phyloP scores from a whole-genome alignment of 1,140 invertebrate species.

The Penaeus vannamei region DNA sequence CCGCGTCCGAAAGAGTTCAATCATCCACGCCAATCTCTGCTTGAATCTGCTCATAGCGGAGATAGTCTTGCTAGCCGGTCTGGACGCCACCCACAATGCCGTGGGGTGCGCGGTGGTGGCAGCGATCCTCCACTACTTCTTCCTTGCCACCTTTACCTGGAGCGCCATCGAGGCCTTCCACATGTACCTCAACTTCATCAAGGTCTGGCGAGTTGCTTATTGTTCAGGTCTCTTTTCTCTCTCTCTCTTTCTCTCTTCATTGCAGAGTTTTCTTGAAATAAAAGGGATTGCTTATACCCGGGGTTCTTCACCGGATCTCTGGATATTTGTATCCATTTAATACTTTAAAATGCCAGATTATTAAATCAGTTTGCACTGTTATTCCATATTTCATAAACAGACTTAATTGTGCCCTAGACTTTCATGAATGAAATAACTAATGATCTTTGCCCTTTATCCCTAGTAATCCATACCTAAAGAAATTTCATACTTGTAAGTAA shows the following conservation, averaged over 20 bases:
- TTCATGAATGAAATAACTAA: too few relatives aligned
- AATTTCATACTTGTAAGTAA: too few relatives aligned
- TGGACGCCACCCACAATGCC: constrained; percentile 86
- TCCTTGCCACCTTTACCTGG: constrained; percentile 95
- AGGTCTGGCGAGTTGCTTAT: constrained; percentile 6
- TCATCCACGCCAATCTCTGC: constrained; percentile 95
- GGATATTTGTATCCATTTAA: too few relatives aligned
- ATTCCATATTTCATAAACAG: too few relatives aligned
- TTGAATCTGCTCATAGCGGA: constrained; percentile 92
- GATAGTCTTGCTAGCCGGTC: constrained; percentile 91
- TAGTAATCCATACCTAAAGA: too few relatives aligned
- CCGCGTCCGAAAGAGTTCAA: constrained; percentile 85
- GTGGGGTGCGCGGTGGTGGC: constrained; percentile 91
- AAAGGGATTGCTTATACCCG: too few relatives aligned
- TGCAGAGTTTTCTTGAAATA: neutral
- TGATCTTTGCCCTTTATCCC: too few relatives aligned
- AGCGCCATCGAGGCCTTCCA: constrained; percentile 97
- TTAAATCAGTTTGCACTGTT: too few relatives aligned
- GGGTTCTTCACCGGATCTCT: too few relatives aligned
- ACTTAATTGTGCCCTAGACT: too few relatives aligned
- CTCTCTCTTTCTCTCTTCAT: neutral
- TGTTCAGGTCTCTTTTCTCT: neutral
- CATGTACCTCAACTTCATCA: constrained; percentile 92
- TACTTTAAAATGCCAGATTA: too few relatives aligned
- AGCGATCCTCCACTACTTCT: constrained; percentile 92